These are phyloP conservation scores for Oryctes rhinoceros DNA, from an alignment of 1,140 invertebrate species.

Conservation along the genomic window DNA sequence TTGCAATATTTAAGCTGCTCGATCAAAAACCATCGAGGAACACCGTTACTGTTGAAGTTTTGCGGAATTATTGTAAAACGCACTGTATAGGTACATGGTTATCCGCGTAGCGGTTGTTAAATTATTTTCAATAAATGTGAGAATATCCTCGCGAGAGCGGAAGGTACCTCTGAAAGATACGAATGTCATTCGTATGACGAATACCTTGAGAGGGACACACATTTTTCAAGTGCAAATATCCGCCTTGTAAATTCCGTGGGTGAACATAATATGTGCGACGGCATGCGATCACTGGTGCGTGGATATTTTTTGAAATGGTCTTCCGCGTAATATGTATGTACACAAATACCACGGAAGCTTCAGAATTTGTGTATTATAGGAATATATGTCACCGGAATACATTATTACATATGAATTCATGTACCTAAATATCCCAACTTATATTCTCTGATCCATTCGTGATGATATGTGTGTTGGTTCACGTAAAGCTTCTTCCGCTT, in stretches of 20 bases:
- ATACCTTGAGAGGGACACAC: slow-evolving; percentile 27
- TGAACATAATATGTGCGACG: slow-evolving; percentile 31
- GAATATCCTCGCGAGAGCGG: neutral
- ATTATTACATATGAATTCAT: slow-evolving; percentile 31
- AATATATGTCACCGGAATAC: slow-evolving; percentile 34
- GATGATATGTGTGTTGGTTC: neutral
- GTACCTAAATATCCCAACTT: neutral
- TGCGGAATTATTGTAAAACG: no score
- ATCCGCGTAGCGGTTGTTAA: no score
- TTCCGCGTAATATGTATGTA: slow-evolving; percentile 23
- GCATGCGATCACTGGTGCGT: slow-evolving; percentile 32
- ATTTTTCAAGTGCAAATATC: slow-evolving; percentile 37
- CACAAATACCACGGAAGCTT: slow-evolving; percentile 11
- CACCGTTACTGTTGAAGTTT: no score
- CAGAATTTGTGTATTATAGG: slow-evolving; percentile 34
- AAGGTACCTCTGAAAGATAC: slow-evolving; percentile 13
- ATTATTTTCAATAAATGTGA: no score
- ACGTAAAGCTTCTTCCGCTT: no score
- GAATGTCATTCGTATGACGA: slow-evolving; percentile 28
- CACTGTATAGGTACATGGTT: no score
- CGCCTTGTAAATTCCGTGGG: slow-evolving; percentile 36
- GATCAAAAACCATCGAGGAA: no score
- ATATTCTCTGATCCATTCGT: neutral
- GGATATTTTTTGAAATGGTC: slow-evolving; percentile 35
- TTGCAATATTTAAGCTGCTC: no score